These are phyloP conservation scores for Centropus unirufus DNA, from an alignment of 2,113 vertebrate genomes.

Conservation along the genomic window DNA sequence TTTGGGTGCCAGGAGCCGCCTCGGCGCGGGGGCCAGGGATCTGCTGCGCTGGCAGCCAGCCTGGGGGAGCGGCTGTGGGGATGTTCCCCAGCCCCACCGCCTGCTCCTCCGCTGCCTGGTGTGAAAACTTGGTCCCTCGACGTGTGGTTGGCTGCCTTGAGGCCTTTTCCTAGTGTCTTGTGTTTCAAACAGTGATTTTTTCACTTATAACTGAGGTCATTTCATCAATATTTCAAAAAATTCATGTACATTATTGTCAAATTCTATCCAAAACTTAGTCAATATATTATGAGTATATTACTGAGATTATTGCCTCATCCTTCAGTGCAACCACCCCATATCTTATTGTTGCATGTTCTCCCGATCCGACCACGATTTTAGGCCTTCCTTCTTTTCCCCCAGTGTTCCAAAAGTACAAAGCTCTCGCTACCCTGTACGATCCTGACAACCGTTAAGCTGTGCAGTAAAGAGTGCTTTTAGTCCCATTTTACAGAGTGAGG, in stretches of 20 bases:
- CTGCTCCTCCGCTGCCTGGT: not conserved
- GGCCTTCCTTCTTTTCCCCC: not conserved
- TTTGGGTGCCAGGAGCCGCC: not conserved
- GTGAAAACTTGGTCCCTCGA: not conserved
- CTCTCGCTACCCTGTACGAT: not conserved
- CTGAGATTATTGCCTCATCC: not conserved
- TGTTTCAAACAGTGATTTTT: not conserved
- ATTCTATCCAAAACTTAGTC: not conserved
- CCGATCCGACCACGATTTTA: not conserved
- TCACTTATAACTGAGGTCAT: not conserved
- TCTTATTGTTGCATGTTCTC: not conserved
- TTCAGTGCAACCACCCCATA: not conserved
- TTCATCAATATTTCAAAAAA: not conserved
- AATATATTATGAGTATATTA: not conserved
- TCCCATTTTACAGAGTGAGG: not conserved
- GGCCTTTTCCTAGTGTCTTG: rapidly evolving
- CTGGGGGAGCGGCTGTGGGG: not conserved
- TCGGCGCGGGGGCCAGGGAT: rapidly evolving
- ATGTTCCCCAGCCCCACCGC: not conserved
- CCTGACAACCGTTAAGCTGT: not conserved
- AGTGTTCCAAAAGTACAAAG: not conserved
- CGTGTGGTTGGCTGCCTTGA: not conserved
- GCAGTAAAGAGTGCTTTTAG: not conserved
- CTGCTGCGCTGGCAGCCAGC: not conserved
- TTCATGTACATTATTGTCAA: not conserved